phyloP scores from a whole-genome alignment of 2,888 invertebrate species.

The Euphydryas editha region DNA sequence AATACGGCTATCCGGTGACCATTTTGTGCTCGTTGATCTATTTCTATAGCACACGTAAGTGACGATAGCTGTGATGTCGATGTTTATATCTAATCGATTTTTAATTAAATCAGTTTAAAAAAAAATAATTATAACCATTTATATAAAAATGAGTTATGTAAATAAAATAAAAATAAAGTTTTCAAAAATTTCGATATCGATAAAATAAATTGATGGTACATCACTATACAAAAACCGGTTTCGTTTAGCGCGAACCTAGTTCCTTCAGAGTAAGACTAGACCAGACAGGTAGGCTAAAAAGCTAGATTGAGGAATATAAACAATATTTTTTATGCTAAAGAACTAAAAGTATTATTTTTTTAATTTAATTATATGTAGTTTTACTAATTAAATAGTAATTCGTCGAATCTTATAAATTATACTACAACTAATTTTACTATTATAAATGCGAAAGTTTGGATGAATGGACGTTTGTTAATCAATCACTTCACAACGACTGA shows the following conservation, averaged over 20 bases:
- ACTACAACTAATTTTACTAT: too few species aligned
- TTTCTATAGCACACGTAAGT: conserved; percentile 14
- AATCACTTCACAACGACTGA: too few species aligned
- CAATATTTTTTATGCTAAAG: background rate
- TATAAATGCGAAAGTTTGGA: too few species aligned
- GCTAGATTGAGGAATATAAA: background rate
- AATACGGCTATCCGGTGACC: conserved; percentile 48
- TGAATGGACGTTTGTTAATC: too few species aligned
- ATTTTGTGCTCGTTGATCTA: conserved; percentile 39
- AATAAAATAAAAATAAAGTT: background rate
- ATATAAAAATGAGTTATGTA: background rate
- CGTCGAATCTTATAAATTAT: too few species aligned
- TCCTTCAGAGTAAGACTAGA: background rate
- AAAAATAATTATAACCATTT: background rate
- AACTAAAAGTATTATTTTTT: too few species aligned
- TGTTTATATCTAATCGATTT: background rate
- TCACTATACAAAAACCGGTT: background rate
- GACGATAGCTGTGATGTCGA: background rate
- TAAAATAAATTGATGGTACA: background rate
- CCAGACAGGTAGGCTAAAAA: background rate
- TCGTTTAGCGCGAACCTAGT: conserved; percentile 2
- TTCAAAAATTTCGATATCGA: background rate
- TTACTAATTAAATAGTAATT: too few species aligned
- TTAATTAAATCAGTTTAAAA: background rate
- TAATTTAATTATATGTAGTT: too few species aligned